Conservation (phyloP, 2,113 vertebrate genomes). For the Lepus timidus region DNA sequence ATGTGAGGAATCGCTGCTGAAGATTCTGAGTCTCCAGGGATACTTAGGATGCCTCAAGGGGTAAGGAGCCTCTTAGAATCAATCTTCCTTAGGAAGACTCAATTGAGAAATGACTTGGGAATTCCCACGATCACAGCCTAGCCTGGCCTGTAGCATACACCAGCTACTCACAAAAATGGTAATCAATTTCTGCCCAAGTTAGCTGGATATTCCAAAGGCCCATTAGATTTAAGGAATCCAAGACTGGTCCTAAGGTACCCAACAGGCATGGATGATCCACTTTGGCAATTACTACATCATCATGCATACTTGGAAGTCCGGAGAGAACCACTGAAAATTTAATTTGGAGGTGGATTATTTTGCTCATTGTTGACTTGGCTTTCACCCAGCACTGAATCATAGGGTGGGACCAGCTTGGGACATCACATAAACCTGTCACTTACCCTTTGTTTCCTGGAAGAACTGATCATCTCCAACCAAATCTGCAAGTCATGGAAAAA, state of each 20-base stretch:
- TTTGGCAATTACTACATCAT: neutral
- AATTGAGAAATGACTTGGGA: neutral
- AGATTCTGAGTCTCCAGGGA: neutral
- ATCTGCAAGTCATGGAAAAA: slow-evolving; percentile 74
- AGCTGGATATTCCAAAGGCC: neutral
- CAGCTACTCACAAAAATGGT: neutral
- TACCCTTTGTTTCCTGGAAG: slow-evolving; percentile 47
- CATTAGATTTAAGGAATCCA: neutral
- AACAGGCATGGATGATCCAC: neutral
- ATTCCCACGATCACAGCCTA: neutral
- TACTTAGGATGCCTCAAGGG: neutral
- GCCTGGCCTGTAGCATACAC: fast-evolving
- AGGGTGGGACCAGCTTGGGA: neutral
- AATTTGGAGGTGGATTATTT: neutral
- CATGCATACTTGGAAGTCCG: neutral
- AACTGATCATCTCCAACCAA: slow-evolving; percentile 5
- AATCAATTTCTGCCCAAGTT: neutral
- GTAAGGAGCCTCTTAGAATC: neutral
- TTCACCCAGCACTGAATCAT: neutral
- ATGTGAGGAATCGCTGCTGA: neutral
- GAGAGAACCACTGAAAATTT: neutral
- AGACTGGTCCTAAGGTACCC: neutral
- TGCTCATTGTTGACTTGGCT: neutral
- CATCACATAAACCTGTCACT: neutral
- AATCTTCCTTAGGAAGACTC: neutral